Evolutionary conservation across 2,888 invertebrate genomes (phyloP), one percentile per base, ranked within the genome.

Genomic region (Microctonus brassicae): DNA sequence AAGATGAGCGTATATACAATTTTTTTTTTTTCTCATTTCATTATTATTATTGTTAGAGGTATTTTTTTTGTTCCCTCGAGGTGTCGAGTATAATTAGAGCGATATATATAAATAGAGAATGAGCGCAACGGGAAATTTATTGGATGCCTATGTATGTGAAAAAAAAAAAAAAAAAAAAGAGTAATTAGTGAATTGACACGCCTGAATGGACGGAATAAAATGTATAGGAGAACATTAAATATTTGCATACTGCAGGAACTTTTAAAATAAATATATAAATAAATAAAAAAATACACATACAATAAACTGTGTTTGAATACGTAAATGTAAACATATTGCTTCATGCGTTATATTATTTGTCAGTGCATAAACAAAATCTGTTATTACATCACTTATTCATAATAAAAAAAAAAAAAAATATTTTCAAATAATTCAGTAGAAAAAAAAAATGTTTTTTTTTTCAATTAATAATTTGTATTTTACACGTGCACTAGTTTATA

Each of bases 161-260:
- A 29, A 29, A 29, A 29, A 29, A 58, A 58, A 33, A 29, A 29
- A 29, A 29, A 29, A 29, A 20, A 17, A 58, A 58, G 17, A 34
- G 58, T 58, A 58, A 58, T 58, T 34, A 58, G 58, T 13, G 33
- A 20, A 33, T 58, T 58, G 33, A 29, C 34, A 34, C 17, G 34
- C 29, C 29, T 58, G 58, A 33, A 58, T 20, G 33, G 58, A 17
- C 47, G 17, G 17, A 17, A 47, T 17, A 17, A 47, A 17, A 47
- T 47, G 17, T 17, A 47, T 20, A 20, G 5, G 42, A 7, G 9
- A n/a, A 17, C 17, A 47, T 47, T 47, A 47, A 1, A 47, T 47
- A 20, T 47, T 47, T 7, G 17, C 4, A 7, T 20, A 6, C 17
- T 6, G 17, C 17, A 20, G 0, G 17, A n/a, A 7, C 17, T 1